Conservation (phyloP, 2,113 vertebrate species). For the Hoplias malabaricus region DNA sequence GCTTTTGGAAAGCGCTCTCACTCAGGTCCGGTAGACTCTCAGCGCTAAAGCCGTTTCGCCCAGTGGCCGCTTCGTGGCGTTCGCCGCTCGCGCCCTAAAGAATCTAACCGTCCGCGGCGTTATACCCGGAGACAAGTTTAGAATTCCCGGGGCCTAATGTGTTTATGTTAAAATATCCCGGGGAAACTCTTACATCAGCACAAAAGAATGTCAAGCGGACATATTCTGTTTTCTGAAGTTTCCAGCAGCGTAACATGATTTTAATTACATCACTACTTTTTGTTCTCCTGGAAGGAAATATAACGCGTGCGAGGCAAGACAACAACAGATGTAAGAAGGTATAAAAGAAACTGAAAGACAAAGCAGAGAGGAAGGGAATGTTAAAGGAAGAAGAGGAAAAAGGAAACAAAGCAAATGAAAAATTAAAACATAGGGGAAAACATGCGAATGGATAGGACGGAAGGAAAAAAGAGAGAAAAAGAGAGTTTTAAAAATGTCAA, state of each 20-base stretch:
- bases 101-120: slow-evolving; percentile 81
- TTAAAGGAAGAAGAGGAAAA: no score
- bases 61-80: slow-evolving; percentile 64
- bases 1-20: slow-evolving; percentile 76
- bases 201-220: slow-evolving; percentile 80
- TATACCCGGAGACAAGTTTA: slow-evolving; percentile 87
- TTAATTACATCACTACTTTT: slow-evolving; percentile 94
- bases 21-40: not conserved
- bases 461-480: no score
- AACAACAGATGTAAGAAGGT: no score
- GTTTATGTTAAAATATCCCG: slow-evolving; percentile 97
- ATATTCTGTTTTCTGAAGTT: slow-evolving; percentile 78
- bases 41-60: not conserved
- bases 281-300: no score
- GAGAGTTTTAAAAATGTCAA: no score
- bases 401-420: no score
- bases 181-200: slow-evolving; percentile 92
- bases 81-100: slow-evolving; percentile 77
- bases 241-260: slow-evolving; percentile 81
- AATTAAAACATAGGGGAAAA: no score
- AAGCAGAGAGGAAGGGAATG: no score
- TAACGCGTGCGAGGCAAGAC: no score
- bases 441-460: no score
- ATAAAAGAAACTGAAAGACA: no score
- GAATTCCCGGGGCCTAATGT: slow-evolving; percentile 89